Evolutionary conservation across 2,888 invertebrate genomes (phyloP), one percentile per base, ranked within the genome.

Genomic region (Taphrorychus bicolor): DNA sequence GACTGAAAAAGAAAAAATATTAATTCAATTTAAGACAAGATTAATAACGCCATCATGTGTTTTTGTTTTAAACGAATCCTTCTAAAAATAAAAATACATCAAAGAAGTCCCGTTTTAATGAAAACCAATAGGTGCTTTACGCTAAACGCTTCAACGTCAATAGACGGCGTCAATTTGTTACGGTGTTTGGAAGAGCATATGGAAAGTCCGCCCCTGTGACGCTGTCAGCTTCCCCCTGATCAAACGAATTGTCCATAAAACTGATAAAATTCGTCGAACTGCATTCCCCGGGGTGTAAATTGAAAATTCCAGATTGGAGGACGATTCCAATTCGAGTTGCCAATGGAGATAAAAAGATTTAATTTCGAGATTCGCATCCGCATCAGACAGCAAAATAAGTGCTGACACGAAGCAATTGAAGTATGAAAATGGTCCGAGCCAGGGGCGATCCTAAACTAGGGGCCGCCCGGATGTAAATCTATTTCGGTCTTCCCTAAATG

Each of bases 311-410:
- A 67, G 56, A 66, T 66, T 66, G 56, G 54, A 66, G 59, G 24
- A 66, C 66, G 66, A 66, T 60, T 58, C 53, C 62, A 59, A 63
- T 63, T 57, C 48, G 59, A 58, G 63, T 63, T 63, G 68, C 59
- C 63, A 63, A 63, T 53, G 62, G 59, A 68, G 68, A 68, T 68
- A 68, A 68, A 62, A 63, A 62, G 62, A 62, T 68, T 63, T 58
- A 49, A 19, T 68, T 63, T 24, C 23, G 61, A 67, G 61, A 67
- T 67, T 67, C 57, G 42, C 51, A 62, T 57, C 61, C 22, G n/a
- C 17, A 16, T 41, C 45, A 45, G 9, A 14, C 32, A 32, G 32
- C n/a, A n/a, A n/a, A n/a, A n/a, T n/a, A n/a, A n/a, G n/a, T n/a
- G n/a, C n/a, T n/a, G n/a, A n/a, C n/a, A n/a, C n/a, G n/a, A n/a